Conservation (phyloP, 2,113 vertebrate species). For the Apistogramma diplotaenia region DNA sequence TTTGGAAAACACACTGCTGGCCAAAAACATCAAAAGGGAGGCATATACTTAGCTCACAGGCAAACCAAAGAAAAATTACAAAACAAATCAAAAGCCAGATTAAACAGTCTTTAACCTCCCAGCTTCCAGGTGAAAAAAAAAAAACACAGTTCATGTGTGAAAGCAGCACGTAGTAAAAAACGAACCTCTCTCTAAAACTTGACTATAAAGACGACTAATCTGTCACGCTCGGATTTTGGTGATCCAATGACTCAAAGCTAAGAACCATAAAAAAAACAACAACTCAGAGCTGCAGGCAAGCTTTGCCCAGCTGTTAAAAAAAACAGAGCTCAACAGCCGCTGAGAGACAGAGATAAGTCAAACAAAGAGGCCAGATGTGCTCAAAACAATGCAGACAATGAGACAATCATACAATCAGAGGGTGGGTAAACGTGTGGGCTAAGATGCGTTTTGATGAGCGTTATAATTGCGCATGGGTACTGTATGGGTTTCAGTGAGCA, state of each 20-base stretch:
- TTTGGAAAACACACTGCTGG: background rate
- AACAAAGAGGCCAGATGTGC: constrained; percentile 75
- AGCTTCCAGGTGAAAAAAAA: background rate
- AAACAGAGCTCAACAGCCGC: constrained; percentile 44
- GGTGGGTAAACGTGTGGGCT: constrained; percentile 29
- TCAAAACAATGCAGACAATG: constrained; percentile 52
- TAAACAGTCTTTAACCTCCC: background rate
- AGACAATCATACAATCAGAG: constrained; percentile 30
- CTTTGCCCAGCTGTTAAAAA: constrained; percentile 47
- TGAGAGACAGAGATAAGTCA: constrained; percentile 66
- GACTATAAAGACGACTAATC: constrained; percentile 14
- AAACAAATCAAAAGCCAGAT: background rate
- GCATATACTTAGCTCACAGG: background rate
- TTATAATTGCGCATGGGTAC: background rate
- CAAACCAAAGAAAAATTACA: background rate
- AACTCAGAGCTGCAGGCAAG: constrained; percentile 38
- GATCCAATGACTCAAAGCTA: constrained; percentile 18
- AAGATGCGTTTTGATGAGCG: constrained; percentile 12
- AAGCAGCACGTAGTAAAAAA: background rate
- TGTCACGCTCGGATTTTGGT: constrained; percentile 1
- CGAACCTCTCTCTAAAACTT: background rate
- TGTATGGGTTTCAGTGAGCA: background rate
- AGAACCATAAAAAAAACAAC: background rate
- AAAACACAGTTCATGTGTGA: background rate
- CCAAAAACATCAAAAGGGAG: background rate